Base-by-base conservation (phyloP, 1,140 invertebrate genomes). In the Drosophila tristis region DNA sequence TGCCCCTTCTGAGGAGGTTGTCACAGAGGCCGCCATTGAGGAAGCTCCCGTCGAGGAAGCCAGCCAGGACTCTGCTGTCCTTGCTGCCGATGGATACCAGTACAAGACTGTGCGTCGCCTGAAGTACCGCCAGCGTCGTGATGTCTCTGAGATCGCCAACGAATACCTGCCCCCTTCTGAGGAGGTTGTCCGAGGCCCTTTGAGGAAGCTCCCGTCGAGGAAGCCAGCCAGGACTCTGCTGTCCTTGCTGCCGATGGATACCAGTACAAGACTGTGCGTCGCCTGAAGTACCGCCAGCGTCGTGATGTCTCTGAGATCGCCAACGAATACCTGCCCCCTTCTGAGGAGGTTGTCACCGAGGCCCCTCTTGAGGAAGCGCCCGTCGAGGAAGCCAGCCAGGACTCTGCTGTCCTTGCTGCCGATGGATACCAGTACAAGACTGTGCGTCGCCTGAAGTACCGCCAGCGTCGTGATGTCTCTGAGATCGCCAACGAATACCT, bases 351-450 rank as follows among this genome's bases (percentile, higher is more conserved):
- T 48, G 61, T 4, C 1, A 1, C 61, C 2, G 67, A 71, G 0
- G 47, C 59, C 2, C 35, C 77, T 0, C 0, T 50, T 2, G 73
- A 61, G 9, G 63, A 49, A 2, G 48, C 15, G 29, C 42, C 43
- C 9, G 16, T 54, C 9, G 49, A 57, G 49, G 56, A 59, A 31
- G 50, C 50, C 0, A 9, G 5, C 13, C 72, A 74, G 39, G 65
- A 78, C 2, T 58, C 75, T 0, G 73, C 75, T 5, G 64, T 72
- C 29, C 54, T 82, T 0, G 64, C 58, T 0, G 67, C 61, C 3
- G 76, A 82, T 74, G 79, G 81, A 9, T 82, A 85, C 51, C 61
- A 62, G 4, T 82, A 82, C 54, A 82, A 85, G 42, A 80, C 81
- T 0, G 73, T 85, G 0, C 80, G 75, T 20, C 71, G 74, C 2